A percentile compares a stretch with the other conserved stretches of the same genome.
Conservation (phyloP, 1,140 invertebrate species). For the Drosophila punjabiensis region DNA sequence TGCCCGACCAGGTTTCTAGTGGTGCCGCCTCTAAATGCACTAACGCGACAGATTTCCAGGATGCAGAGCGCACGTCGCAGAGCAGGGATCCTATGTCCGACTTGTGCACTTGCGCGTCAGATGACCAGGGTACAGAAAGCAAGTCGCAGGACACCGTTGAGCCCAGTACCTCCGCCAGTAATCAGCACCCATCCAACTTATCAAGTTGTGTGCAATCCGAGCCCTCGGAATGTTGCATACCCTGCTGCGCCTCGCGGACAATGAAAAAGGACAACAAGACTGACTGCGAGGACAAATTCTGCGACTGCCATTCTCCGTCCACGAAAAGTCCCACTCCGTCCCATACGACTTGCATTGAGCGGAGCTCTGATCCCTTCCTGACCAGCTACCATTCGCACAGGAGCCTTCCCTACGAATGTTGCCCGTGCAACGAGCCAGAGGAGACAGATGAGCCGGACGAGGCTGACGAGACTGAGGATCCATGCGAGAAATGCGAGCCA, state of each 20-base stretch:
- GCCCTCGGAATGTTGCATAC: not conserved
- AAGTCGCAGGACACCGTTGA: not conserved
- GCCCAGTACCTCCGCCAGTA: slow-evolving; percentile 5
- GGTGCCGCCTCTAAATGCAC: not conserved
- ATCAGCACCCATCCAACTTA: slow-evolving; percentile 15
- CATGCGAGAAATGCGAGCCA: not conserved
- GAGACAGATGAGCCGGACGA: not conserved
- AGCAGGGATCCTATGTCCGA: too few species aligned
- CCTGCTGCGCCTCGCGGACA: not conserved
- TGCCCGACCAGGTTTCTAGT: too few species aligned
- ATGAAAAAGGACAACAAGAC: not conserved
- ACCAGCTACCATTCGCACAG: slow-evolving; percentile 23
- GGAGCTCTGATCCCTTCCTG: not conserved
- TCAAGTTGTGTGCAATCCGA: not conserved
- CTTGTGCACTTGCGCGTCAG: not conserved
- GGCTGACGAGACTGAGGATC: not conserved
- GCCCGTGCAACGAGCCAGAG: slow-evolving; percentile 5
- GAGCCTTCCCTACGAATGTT: slow-evolving; percentile 12
- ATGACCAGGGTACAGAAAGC: not conserved
- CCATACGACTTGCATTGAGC: too few species aligned
- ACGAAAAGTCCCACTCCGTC: not conserved
- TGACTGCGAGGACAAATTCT: not conserved
- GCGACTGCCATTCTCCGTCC: slow-evolving; percentile 17
- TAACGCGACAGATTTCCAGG: not conserved
- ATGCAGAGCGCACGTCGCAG: not conserved